phyloP scores from a whole-genome alignment of 1,140 invertebrate species.

The Drosophila nannoptera region DNA sequence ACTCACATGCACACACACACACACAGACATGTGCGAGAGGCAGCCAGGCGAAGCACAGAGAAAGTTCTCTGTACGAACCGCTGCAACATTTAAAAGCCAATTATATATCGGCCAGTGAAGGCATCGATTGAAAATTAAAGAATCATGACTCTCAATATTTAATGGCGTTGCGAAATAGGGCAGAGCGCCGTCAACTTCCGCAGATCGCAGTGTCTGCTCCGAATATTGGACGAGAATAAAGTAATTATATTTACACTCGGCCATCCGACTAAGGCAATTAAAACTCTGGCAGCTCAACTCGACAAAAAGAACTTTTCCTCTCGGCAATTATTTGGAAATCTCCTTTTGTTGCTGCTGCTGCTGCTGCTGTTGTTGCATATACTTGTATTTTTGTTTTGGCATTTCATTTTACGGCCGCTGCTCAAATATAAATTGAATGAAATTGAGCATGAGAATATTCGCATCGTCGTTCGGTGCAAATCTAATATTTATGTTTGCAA shows the following conservation, averaged over 20 bases:
- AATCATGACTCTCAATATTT: neutral
- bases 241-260: constrained; percentile 12
- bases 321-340: constrained; percentile 15
- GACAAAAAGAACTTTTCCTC: neutral
- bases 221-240: constrained; percentile 4
- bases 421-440: constrained; percentile 21
- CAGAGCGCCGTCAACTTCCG: neutral
- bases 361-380: no score
- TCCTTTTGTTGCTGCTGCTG: neutral
- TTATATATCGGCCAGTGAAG: constrained; percentile 15
- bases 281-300: constrained; percentile 12
- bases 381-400: no score
- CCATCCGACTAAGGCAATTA: constrained; percentile 29
- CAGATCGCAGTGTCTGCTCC: no score
- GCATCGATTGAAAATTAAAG: neutral
- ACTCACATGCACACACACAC: neutral
- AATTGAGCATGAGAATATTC: constrained; percentile 29
- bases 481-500: neutral
- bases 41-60: neutral
- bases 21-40: neutral
- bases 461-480: neutral
- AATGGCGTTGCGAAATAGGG: neutral
- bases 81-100: constrained; percentile 27
- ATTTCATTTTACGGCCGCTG: neutral
- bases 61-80: neutral